Conservation (phyloP, 1,140 invertebrate genomes). For the Matsumurasca onukii region DNA sequence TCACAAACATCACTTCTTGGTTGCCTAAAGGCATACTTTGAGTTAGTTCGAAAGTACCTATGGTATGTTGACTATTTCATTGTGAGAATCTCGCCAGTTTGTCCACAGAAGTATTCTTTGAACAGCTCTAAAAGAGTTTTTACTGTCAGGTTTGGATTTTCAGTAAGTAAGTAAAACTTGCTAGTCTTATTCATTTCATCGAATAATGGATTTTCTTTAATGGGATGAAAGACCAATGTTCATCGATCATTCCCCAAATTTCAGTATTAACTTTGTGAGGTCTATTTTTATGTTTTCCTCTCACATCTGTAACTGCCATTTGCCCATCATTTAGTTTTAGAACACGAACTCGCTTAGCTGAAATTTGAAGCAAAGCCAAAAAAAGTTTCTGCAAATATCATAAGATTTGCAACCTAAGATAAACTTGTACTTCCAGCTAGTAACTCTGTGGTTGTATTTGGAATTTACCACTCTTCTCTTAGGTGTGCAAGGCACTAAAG, state of each 20-base stretch:
- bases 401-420: not conserved
- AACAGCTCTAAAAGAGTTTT: constrained; percentile 25
- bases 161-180: constrained; percentile 9
- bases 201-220: constrained; percentile 18
- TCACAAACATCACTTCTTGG: constrained; percentile 32
- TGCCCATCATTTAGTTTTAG: constrained; percentile 24
- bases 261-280: constrained; percentile 8
- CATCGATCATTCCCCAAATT: constrained; percentile 25
- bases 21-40: constrained; percentile 13
- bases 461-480: too few species aligned
- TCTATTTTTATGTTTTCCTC: constrained; percentile 24
- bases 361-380: constrained; percentile 26
- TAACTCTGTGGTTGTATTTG: not conserved
- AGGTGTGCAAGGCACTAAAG: too few species aligned
- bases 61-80: constrained; percentile 17
- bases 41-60: constrained; percentile 22
- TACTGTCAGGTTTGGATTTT: constrained; percentile 15
- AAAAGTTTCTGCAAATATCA: constrained; percentile 15
- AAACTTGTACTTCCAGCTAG: constrained; percentile 17
- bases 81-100: constrained; percentile 1
- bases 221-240: constrained; percentile 28
- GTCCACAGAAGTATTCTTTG: constrained; percentile 8
- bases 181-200: not conserved
- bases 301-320: constrained; percentile 2
- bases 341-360: not conserved